Percentiles rank a stretch among this genome's conserved stretches.
Conservation (phyloP, 2,797 vertebrate genomes). For the Pampus argenteus region DNA sequence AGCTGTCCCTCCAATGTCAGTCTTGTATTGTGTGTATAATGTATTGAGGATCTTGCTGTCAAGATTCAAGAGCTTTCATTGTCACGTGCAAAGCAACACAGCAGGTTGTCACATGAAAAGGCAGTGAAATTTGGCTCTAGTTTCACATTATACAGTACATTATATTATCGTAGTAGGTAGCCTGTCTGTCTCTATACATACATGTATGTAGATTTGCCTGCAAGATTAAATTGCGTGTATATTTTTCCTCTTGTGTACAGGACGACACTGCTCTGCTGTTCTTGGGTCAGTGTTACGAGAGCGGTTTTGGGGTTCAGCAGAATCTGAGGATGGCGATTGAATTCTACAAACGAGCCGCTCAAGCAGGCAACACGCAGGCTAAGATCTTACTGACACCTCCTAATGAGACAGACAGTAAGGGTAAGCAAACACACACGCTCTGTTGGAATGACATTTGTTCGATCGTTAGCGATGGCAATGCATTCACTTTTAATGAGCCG, state of each 20-base stretch:
- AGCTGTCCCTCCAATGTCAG: no score
- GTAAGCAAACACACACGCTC: slow-evolving; percentile 33
- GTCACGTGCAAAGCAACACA: no score
- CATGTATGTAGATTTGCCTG: neutral
- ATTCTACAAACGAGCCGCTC: slow-evolving; percentile 85
- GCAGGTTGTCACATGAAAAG: no score
- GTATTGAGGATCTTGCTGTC: no score
- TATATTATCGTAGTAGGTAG: neutral
- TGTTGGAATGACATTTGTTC: slow-evolving; percentile 8
- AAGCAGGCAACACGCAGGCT: slow-evolving; percentile 81
- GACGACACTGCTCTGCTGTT: slow-evolving; percentile 89
- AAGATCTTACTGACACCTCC: slow-evolving; percentile 73
- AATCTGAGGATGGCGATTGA: slow-evolving; percentile 79
- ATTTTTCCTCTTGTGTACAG: slow-evolving; percentile 74
- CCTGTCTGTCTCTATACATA: neutral
- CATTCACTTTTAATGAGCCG: slow-evolving; percentile 37
- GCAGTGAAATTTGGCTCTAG: no score
- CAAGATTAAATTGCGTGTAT: neutral
- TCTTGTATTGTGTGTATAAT: no score
- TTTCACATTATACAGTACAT: no score
- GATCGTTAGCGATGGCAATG: slow-evolving; percentile 8
- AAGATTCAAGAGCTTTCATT: no score
- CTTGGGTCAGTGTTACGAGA: slow-evolving; percentile 91
- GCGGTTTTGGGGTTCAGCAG: slow-evolving; percentile 87
- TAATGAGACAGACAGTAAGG: slow-evolving; percentile 72